Evolutionary conservation across 2,888 invertebrate species (phyloP), one percentile per base, ranked within the genome.

Genomic region (Eledone cirrhosa): DNA sequence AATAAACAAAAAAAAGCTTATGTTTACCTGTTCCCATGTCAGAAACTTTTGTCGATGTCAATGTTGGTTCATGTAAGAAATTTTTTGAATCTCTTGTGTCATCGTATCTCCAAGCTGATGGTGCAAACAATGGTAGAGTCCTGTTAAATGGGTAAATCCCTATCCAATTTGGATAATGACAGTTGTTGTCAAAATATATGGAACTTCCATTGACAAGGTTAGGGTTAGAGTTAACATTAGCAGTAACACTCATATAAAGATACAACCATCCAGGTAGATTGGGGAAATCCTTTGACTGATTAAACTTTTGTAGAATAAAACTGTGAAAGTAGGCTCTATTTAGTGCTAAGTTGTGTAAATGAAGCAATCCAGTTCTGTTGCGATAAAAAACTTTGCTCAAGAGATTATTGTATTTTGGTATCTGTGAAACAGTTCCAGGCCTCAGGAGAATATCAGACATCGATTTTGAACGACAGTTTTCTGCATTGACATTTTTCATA

Each of bases 241-340:
- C 97, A 0, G 97, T 95, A 0, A 97, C 95, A 0, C 97, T 97
- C 33, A 98, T 91, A 89, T 97, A 97, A 88, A 97, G 97, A 89
- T 98, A 98, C 96, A 98, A 96, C 95, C 98, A 96, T 79, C 97
- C 98, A 0, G 98, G 98, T 91, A 98, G 97, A 0, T 96, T 96
- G 87, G 96, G 96, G 89, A 90, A 97, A 27, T 78, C 41, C 16
- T 78, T 77, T 11, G 81, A 77, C 11, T 84, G 80, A 78, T 87
- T 88, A 82, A 87, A 81, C 77, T 81, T 83, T 80, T 86, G 86
- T 11, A 84, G 82, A 69, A 85, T 80, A 76, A 84, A 88, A 83
- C 84, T 87, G 77, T 79, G 85, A 91, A 96, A 98, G 91, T 97
- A 98, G 1, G 97, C 96, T 85, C 98, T 92, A 90, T 95, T 97